Base-by-base conservation (phyloP, 2,888 invertebrate species). In the Amiota mariae region DNA sequence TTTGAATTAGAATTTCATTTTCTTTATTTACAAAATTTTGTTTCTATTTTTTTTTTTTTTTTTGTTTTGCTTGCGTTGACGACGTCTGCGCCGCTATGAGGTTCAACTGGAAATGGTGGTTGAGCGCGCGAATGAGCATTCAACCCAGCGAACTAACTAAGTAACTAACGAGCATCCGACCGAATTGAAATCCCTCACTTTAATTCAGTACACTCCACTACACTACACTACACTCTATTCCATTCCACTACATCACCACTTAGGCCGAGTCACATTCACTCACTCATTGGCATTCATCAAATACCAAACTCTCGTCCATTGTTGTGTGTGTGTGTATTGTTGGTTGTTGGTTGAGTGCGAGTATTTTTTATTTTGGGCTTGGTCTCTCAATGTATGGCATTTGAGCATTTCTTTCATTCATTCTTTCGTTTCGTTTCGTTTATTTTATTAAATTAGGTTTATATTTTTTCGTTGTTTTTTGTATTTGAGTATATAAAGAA, bases 81-180 rank as follows among this genome's bases (percentile, higher is more conserved):
- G 80, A 85, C 82, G 88, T 87, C 87, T 86, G 87, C 82, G 81
- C 84, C 78, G 81, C 79, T 80, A 79, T 76, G 78, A 80, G 80
- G 84, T 77, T 77, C 68, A 81, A 85, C 81, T 80, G 79, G 79
- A 80, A 85, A 80, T 87, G 87, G 81, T 82, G 82, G 86, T 83
- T 82, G 82, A 82, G 82, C 77, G 73, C 79, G 80, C 75, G 36
- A 63, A 46, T 63, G 46, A 64, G 48, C 75, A 70, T 49, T 70
- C 70, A 72, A 73, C 36, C 20, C 18, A 59, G 59, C 18, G 20
- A 59, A 18, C 20, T 11, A 59, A 20, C 59, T 24, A 15, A 57
- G 47, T 49, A 49, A 48, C 20, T 20, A 51, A 24, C 68, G 47
- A 68, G 56, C 47, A 18, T 48, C 59, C 47, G 71, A 61, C 15